Evolutionary conservation across 2,888 invertebrate genomes (phyloP), one percentile per base, ranked within the genome.

Genomic region (Autographa pulchrina): DNA sequence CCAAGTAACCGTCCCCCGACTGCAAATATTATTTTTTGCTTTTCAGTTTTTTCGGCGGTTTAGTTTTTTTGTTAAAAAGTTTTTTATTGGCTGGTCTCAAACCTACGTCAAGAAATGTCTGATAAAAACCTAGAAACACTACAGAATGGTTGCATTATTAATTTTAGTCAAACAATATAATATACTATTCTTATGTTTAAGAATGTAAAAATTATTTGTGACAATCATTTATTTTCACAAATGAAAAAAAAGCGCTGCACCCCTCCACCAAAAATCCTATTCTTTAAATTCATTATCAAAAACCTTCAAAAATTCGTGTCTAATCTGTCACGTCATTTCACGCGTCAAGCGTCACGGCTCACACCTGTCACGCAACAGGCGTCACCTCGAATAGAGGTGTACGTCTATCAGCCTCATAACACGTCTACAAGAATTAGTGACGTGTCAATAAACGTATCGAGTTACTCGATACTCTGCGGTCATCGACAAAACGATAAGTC

Each of bases 361-460:
- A 91, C 92, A 89, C 84, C 83, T 81, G 84, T 84, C 84, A 80
- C 60, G 88, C 88, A 83, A 88, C 83, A 85, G 83, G 86, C 86
- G 92, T 94, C 94, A 77, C 86, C 86, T 85, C 79, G 79, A 83
- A 89, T 93, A 88, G 84, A 78, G 79, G 82, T 84, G 85, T 76
- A 88, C 84, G 95, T 91, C 95, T 92, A 91, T 95, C 95, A 94
- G 90, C 92, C 89, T 91, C 88, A 91, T 92, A 88, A 88, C 82
- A 87, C 88, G 94, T 95, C 95, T 72, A 83, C 84, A 85, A 77
- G 82, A 81, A 92, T 95, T 95, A 95, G 92, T 94, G 88, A 89
- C 90, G 93, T 84, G 81, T 89, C 90, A 91, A 84, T 93, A 89
- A 88, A 85, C 88, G 89, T 62, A 54, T 89, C 90, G 90, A 85